Evolutionary conservation across 2,797 vertebrate genomes (phyloP).

Genomic region (Erpetoichthys calabaricus): DNA sequence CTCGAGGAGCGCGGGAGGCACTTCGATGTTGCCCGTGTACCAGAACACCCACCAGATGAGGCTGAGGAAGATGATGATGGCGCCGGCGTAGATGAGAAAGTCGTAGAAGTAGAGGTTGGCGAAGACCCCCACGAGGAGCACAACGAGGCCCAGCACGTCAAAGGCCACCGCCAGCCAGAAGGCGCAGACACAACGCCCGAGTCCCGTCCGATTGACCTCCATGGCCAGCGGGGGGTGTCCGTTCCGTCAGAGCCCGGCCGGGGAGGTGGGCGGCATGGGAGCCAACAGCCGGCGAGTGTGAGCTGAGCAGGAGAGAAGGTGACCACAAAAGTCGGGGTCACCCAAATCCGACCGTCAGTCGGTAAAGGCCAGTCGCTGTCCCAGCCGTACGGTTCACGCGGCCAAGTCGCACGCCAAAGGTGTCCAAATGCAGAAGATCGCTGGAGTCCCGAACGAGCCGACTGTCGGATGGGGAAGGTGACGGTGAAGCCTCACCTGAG

Average conservation of each 20-base stretch:
- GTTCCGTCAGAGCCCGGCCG: too few relatives aligned
- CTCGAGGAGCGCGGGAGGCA: slow-evolving; percentile 50
- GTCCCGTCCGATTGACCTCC: slow-evolving; percentile 28
- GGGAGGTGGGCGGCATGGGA: too few relatives aligned
- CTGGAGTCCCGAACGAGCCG: too few relatives aligned
- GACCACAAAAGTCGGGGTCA: too few relatives aligned
- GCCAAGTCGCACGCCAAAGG: too few relatives aligned
- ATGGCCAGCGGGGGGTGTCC: slow-evolving; percentile 9
- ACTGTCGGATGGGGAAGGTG: too few relatives aligned
- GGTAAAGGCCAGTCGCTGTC: neutral
- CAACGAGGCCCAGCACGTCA: slow-evolving; percentile 52
- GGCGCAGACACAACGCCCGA: slow-evolving; percentile 63
- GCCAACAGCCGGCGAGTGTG: too few relatives aligned
- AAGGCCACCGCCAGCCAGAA: slow-evolving; percentile 78
- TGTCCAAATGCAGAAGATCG: too few relatives aligned
- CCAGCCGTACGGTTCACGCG: neutral
- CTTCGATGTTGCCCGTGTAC: slow-evolving; percentile 82
- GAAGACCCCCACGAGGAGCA: slow-evolving; percentile 67
- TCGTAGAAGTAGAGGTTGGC: slow-evolving; percentile 62
- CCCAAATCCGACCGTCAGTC: too few relatives aligned
- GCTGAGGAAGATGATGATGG: slow-evolving; percentile 76
- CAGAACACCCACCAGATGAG: slow-evolving; percentile 90
- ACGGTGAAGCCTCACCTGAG: too few relatives aligned
- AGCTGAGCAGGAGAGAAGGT: too few relatives aligned
- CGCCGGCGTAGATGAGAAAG: slow-evolving; percentile 75